These are phyloP conservation scores for Apotomis capreana DNA, from an alignment of 2,888 invertebrate species.

Conservation along the genomic window DNA sequence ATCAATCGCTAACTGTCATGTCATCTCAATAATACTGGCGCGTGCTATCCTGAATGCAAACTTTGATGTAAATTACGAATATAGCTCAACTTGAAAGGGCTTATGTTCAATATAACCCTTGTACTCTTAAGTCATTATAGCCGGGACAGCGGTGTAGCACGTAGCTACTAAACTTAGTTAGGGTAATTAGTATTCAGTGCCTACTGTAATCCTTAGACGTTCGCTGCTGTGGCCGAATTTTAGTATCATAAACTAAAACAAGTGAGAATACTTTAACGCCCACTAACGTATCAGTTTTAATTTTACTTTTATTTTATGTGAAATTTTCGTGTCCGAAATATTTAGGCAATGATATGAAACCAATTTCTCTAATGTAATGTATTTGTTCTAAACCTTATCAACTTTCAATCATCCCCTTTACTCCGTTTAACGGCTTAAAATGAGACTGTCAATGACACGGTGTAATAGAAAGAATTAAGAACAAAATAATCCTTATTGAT, in stretches of 20 bases:
- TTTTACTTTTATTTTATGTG: too few relatives aligned
- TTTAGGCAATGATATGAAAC: too few relatives aligned
- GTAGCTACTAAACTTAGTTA: background rate
- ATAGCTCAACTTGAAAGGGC: conserved; percentile 3
- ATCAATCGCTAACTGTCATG: conserved; percentile 12
- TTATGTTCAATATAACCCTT: background rate
- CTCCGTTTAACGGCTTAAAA: too few relatives aligned
- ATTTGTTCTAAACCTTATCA: too few relatives aligned
- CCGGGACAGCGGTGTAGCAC: background rate
- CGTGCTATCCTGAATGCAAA: conserved; percentile 18
- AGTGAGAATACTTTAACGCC: background rate
- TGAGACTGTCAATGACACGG: too few relatives aligned
- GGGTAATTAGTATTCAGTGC: conserved; percentile 32
- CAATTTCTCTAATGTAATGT: too few relatives aligned
- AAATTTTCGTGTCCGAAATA: too few relatives aligned
- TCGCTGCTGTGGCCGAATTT: conserved; percentile 3
- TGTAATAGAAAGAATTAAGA: too few relatives aligned
- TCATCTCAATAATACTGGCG: conserved; percentile 19
- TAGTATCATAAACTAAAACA: background rate
- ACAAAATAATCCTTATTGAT: too few relatives aligned
- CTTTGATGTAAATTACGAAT: conserved; percentile 13
- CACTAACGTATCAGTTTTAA: too few relatives aligned
- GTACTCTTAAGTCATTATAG: background rate
- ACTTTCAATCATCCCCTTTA: too few relatives aligned
- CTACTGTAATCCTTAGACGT: background rate